Conservation (phyloP, 2,797 vertebrate genomes). For the Hybognathus amarus region DNA sequence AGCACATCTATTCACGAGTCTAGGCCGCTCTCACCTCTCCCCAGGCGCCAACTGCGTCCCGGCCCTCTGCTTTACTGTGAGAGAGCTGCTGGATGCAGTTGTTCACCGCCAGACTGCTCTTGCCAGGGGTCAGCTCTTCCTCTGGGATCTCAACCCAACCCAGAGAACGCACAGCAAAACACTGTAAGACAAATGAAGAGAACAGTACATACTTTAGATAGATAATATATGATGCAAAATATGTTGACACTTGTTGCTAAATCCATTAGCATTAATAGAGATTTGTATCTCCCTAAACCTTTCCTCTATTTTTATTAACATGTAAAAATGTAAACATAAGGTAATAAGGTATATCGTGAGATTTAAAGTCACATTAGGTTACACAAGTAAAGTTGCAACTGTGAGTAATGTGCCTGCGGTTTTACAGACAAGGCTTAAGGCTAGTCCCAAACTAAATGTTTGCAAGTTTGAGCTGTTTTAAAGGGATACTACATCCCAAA, state of each 20-base stretch:
- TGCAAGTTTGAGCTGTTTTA: too few species aligned
- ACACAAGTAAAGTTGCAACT: not conserved
- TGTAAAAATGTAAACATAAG: too few species aligned
- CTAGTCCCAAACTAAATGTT: too few species aligned
- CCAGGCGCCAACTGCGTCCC: slow-evolving; percentile 76
- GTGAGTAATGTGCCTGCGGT: not conserved
- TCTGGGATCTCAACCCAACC: slow-evolving; percentile 96
- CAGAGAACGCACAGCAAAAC: slow-evolving; percentile 90
- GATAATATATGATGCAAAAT: not conserved
- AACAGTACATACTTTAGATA: not conserved
- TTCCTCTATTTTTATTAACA: not conserved
- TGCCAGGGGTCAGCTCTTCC: slow-evolving; percentile 92
- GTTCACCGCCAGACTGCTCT: slow-evolving; percentile 93
- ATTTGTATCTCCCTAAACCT: not conserved
- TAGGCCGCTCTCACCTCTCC: slow-evolving; percentile 82
- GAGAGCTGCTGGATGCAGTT: slow-evolving; percentile 97
- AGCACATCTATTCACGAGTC: slow-evolving; percentile 3
- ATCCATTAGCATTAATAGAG: not conserved
- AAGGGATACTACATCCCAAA: too few species aligned
- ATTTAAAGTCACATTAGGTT: not conserved
- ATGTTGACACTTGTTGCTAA: not conserved
- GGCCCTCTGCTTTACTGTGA: slow-evolving; percentile 78
- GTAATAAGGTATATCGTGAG: not conserved
- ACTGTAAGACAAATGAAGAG: slow-evolving; percentile 72
- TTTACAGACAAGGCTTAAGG: too few species aligned